A percentile compares a stretch with the other conserved stretches of the same genome.
These are phyloP conservation scores for Drosophila nigritarsus DNA, from an alignment of 2,888 invertebrate species.

Conservation along the genomic window DNA sequence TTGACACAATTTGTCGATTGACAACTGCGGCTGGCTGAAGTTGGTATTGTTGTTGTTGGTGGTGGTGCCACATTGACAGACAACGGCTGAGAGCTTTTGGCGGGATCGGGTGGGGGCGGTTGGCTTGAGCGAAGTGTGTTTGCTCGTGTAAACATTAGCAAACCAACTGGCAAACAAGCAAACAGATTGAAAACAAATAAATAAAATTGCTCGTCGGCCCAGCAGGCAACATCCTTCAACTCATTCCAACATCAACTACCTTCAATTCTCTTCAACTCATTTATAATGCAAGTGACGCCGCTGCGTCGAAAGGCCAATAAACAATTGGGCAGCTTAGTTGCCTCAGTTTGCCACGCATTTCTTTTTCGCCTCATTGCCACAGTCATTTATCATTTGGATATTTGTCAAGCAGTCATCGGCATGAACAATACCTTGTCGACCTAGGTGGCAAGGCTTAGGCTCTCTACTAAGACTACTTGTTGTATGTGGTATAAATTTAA, in stretches of 20 bases:
- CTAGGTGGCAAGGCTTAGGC: slow-evolving; percentile 3
- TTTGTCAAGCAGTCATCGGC: slow-evolving; percentile 29
- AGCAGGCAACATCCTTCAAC: slow-evolving; percentile 37
- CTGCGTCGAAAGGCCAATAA: slow-evolving; percentile 27
- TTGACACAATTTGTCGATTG: slow-evolving; percentile 77
- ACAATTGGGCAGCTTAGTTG: slow-evolving; percentile 21
- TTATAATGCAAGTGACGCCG: slow-evolving; percentile 63
- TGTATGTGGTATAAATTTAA: background rate
- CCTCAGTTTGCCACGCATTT: slow-evolving; percentile 5
- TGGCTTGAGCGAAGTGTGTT: slow-evolving; percentile 48
- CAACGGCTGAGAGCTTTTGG: slow-evolving; percentile 23
- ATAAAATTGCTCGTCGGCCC: slow-evolving; percentile 68
- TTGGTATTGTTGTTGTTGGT: slow-evolving; percentile 7
- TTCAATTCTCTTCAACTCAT: slow-evolving; percentile 33
- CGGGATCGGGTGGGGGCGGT: background rate
- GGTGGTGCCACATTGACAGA: slow-evolving; percentile 29
- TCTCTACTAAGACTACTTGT: background rate
- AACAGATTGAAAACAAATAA: slow-evolving; percentile 79
- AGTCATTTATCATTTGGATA: slow-evolving; percentile 53
- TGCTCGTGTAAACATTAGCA: slow-evolving; percentile 80
- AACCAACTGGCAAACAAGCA: slow-evolving; percentile 79
- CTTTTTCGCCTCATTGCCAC: slow-evolving; percentile 15
- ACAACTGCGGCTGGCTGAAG: slow-evolving; percentile 62
- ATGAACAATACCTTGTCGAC: slow-evolving; percentile 41
- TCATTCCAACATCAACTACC: background rate